phyloP scores from a whole-genome alignment of 2,888 invertebrate genomes.

The Himalopsyche japonica region DNA sequence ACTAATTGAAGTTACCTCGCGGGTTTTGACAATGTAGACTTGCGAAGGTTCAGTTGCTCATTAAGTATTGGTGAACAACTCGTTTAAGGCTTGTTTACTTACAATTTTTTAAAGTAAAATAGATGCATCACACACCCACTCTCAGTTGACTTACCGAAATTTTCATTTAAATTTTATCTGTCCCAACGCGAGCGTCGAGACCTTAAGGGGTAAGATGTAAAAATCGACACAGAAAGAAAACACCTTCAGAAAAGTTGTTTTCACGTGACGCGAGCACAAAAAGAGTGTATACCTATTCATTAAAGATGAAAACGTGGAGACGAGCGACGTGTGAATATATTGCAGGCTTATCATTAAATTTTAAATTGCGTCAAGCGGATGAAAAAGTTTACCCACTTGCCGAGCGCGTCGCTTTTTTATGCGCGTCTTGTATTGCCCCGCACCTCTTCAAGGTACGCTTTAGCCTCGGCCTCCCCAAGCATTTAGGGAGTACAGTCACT shows the following conservation, averaged over 20 bases:
- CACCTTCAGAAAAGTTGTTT: not conserved
- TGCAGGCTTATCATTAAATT: constrained; percentile 21
- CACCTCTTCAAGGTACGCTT: not conserved
- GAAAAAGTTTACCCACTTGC: not conserved
- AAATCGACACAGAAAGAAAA: not conserved
- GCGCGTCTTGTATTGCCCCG: not conserved
- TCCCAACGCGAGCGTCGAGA: no score
- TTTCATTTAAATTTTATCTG: no score
- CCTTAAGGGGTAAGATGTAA: not conserved
- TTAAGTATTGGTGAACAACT: no score
- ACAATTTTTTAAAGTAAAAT: no score
- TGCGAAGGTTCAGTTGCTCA: no score
- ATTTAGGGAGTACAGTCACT: not conserved
- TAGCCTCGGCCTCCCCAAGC: not conserved
- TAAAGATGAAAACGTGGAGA: not conserved
- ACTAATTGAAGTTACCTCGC: no score
- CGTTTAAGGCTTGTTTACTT: no score
- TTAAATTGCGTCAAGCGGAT: constrained; percentile 4
- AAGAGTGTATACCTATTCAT: not conserved
- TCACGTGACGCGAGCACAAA: not conserved
- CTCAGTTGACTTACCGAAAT: no score
- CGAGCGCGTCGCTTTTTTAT: not conserved
- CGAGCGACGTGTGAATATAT: constrained; percentile 21
- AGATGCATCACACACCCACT: no score
- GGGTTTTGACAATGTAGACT: no score